Base-by-base conservation (phyloP, 2,888 invertebrate species). In the Cantharis lateralis region DNA sequence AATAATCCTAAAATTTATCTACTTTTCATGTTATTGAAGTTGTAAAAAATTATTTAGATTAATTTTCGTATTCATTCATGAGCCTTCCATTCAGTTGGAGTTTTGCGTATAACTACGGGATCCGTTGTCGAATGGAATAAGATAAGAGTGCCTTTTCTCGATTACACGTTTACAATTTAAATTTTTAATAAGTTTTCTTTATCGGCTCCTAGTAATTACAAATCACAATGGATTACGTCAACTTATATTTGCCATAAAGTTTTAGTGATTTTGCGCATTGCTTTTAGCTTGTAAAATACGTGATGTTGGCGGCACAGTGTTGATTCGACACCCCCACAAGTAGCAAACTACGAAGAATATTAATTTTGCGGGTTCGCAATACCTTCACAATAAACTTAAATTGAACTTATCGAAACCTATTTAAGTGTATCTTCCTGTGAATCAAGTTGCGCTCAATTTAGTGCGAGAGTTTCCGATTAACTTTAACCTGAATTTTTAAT, bases 181-280 rank as follows among this genome's bases (percentile, higher is more conserved):
- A 74, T 74, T 77, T 77, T 77, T 74, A 78, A 78, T 75, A 72
- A 70, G 68, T 70, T 77, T 20, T 75, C 68, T 61, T 69, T 70
- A 78, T 75, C 72, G 75, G 62, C 70, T 75, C 15, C 70, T 70
- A 71, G 75, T 78, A 78, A 78, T 78, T 75, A 72, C 75, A 78
- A 72, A 78, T 78, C 70, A 78, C 75, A 75, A 78, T 78, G 71
- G 78, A 66, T 75, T 78, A 68, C 71, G 73, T 72, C 70, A 75
- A 78, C 68, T 75, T 71, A 64, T 78, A 78, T 75, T 74, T 75
- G 78, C 78, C 62, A 75, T 78, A 71, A 78, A 77, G 62, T 78
- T 77, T 73, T 75, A 62, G 75, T 68, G 78, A 78, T 78, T 78
- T 78, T 78, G 78, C 78, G 78, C 78, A 78, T 70, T 73, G 73